Percentiles rank a stretch among this genome's conserved stretches.
Conservation (phyloP, 2,888 invertebrate genomes). For the Hirtodrosophila histrioides region DNA sequence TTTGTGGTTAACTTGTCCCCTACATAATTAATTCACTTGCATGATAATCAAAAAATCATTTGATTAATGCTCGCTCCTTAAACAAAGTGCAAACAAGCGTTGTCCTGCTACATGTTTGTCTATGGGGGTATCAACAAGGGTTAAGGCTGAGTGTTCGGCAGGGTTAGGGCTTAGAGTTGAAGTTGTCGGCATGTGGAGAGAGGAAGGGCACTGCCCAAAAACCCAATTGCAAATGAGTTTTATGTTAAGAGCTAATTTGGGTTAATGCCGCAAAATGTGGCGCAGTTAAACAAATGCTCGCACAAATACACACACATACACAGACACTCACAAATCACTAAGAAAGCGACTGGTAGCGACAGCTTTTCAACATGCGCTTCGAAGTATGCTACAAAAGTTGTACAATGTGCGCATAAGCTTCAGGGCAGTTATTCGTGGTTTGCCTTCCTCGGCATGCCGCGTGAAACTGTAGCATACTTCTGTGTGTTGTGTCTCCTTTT, state of each 20-base stretch:
- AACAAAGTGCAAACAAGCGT: constrained; percentile 50
- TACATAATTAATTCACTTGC: constrained; percentile 76
- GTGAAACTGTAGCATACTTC: constrained; percentile 59
- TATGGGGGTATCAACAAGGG: constrained; percentile 30
- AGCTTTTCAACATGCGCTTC: constrained; percentile 57
- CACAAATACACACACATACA: constrained; percentile 4
- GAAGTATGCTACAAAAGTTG: constrained; percentile 73
- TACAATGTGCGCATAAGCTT: constrained; percentile 52
- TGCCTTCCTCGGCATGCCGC: constrained; percentile 19
- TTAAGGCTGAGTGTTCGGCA: constrained; percentile 13
- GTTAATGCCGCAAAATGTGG: constrained; percentile 75
- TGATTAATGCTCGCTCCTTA: constrained; percentile 64
- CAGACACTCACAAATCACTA: constrained; percentile 6
- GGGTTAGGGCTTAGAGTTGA: constrained; percentile 20
- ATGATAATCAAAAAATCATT: constrained; percentile 76
- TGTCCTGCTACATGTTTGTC: constrained; percentile 36
- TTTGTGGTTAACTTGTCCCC: constrained; percentile 36
- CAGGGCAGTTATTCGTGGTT: background rate
- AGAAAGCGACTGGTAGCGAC: constrained; percentile 40
- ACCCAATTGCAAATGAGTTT: constrained; percentile 68
- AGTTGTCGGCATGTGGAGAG: constrained; percentile 20
- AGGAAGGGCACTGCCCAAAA: background rate
- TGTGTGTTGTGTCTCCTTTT: constrained; percentile 23
- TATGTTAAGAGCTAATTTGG: constrained; percentile 78
- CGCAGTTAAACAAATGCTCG: constrained; percentile 67